Percentiles rank a stretch among this genome's conserved stretches.
Conservation (phyloP, 2,113 vertebrate genomes). For the Glareola pratincola region DNA sequence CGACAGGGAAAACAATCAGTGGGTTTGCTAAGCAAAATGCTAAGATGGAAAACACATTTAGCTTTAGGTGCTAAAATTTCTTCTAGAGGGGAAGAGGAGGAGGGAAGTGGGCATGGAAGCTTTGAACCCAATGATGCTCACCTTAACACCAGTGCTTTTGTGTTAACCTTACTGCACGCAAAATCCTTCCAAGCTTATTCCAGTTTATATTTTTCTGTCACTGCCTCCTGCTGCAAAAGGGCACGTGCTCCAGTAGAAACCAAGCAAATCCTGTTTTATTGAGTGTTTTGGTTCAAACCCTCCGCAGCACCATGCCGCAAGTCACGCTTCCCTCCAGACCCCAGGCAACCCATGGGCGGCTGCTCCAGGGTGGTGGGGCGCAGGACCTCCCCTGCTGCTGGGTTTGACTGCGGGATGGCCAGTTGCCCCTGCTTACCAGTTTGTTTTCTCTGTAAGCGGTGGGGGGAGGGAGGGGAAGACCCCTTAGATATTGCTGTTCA, state of each 20-base stretch:
- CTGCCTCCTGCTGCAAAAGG: background rate
- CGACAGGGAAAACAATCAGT: background rate
- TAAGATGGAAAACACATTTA: background rate
- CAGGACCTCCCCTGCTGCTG: background rate
- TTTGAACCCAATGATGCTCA: background rate
- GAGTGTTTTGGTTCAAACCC: background rate
- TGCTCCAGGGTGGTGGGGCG: no score
- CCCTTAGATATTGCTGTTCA: background rate
- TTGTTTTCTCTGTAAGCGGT: background rate
- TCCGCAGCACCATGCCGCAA: rapidly evolving
- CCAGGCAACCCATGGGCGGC: background rate
- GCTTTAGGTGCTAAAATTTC: background rate
- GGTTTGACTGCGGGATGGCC: rapidly evolving
- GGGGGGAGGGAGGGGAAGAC: background rate
- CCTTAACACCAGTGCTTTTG: background rate
- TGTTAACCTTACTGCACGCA: background rate
- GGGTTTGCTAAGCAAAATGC: background rate
- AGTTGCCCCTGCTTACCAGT: background rate
- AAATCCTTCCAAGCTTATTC: background rate
- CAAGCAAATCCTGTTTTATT: background rate
- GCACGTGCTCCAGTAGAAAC: background rate
- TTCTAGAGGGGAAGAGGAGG: background rate
- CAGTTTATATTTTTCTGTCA: background rate
- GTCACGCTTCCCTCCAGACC: rapidly evolving
- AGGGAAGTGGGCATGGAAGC: background rate